Evolutionary conservation across 2,888 invertebrate species (phyloP), one percentile per base, ranked within the genome.

Genomic region (Busseola fusca): DNA sequence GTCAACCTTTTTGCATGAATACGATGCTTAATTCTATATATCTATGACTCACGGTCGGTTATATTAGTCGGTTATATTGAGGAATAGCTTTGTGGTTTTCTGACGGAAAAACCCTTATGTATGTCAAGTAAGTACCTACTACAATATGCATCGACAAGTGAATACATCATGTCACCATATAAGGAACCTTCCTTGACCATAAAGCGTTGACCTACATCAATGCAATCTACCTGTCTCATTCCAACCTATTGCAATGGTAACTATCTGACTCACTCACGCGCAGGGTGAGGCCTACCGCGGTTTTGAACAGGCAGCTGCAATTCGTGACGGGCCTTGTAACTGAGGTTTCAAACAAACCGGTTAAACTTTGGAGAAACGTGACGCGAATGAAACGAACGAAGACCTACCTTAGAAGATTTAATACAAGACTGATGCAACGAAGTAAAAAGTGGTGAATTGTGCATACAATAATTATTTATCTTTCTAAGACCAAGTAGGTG

Each of bases 281-380:
- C 37, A 16, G 30, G 45, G 25, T 25, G 74, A 72, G 75, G 67
- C 40, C 14, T 57, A 50, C 66, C n/a, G 18, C 21, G 40, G 30
- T 56, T 56, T 72, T 10, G 9, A 60, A 25, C 6, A 25, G 9
- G 3, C 14, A 16, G 18, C 16, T 25, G 16, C 34, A 12, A 27
- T 12, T 54, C 52, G 30, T 65, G 45, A 40, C 14, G 12, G 45
- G 45, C 75, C 75, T 72, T 30, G 12, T 21, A 6, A 72, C 66
- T 10, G 30, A 1, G 34, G 76, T 66, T 75, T 30, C 48, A n/a
- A 42, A 58, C 34, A 25, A 50, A 57, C 40, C 14, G 7, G 57
- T 50, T 48, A 0, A 42, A 27, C 40, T 27, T 0, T 63, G 21
- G 16, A 14, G 7, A 18, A n/a, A 27, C 25, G 30, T 40, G 25